Evolutionary conservation across 2,888 invertebrate species (phyloP), one percentile per base, ranked within the genome.

Genomic region (Graphium colonna): DNA sequence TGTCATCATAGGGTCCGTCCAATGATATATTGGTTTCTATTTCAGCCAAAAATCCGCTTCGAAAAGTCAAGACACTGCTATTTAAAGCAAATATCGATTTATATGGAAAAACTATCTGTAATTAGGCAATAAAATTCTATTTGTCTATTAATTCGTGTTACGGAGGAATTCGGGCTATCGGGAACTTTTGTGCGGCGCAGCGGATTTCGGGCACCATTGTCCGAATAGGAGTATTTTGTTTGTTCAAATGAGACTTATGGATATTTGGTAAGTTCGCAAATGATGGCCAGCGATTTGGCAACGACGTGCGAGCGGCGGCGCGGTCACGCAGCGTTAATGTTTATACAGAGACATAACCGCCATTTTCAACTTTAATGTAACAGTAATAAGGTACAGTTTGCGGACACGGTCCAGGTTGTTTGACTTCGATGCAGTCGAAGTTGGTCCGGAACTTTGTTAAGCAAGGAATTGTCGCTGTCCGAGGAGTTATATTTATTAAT

Each of bases 211-310:
- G 38, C 47, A 38, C 42, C 46, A 52, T 42, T 48, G 43, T 38
- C 13, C 48, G 18, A 26, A n/a, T 28, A 13, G 21, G 39, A 43
- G 31, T 39, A 48, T 48, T 53, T 48, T 48, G 48, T 48, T 53
- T 48, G 52, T 39, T 38, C 52, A 48, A 53, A 53, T 53, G 52
- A 53, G 48, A 53, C 48, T 53, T 53, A 53, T 53, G 47, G 43
- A 53, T 53, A 53, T 53, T 53, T 48, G 52, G 43, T 43, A 53
- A 53, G 52, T 53, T 53, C 43, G 48, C 43, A 53, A 53, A 48
- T 53, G 52, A 53, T 53, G 52, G 47, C 48, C 52, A 43, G 38
- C 52, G 52, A 53, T 44, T 53, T 53, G 52, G 52, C 52, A 48
- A 18, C 47, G 48, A 46, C 43, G 43, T 44, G 45, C 44, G 39